Evolutionary conservation across 2,888 invertebrate species (phyloP).

Genomic region (Fragum whitleyi): DNA sequence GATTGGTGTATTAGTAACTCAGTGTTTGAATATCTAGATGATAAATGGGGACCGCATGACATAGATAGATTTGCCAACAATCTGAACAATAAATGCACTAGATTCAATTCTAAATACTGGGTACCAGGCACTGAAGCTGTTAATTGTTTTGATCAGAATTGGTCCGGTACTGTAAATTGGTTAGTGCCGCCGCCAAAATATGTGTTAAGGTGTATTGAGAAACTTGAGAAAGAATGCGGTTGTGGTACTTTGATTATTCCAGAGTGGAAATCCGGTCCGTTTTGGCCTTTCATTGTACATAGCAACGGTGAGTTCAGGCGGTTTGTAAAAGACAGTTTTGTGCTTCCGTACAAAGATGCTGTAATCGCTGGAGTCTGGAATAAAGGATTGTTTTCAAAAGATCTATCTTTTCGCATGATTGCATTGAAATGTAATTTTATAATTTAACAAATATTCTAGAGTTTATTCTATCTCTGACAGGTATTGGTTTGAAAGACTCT

Average conservation of each 20-base stretch:
- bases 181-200: conserved; percentile 38
- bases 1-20: conserved; percentile 6
- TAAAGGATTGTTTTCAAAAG: neutral
- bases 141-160: conserved; percentile 22
- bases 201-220: neutral
- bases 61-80: conserved; percentile 29
- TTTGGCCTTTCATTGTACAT: conserved; percentile 30
- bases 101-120: conserved; percentile 42
- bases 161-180: conserved; percentile 30
- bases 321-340: neutral
- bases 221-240: neutral
- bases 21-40: conserved; percentile 6
- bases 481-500: conserved; percentile 27
- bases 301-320: neutral
- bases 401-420: neutral
- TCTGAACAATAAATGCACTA: conserved; percentile 25
- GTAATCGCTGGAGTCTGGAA: conserved; percentile 13
- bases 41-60: conserved; percentile 29
- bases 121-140: conserved; percentile 26
- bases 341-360: neutral
- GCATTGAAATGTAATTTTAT: conserved; percentile 6
- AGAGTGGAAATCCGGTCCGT: conserved; percentile 20
- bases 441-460: neutral
- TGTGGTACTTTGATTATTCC: conserved; percentile 34
- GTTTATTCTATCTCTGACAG: neutral